These are phyloP conservation scores for Papilio polyxenes DNA, from an alignment of 1,140 invertebrate genomes.

Conservation along the genomic window DNA sequence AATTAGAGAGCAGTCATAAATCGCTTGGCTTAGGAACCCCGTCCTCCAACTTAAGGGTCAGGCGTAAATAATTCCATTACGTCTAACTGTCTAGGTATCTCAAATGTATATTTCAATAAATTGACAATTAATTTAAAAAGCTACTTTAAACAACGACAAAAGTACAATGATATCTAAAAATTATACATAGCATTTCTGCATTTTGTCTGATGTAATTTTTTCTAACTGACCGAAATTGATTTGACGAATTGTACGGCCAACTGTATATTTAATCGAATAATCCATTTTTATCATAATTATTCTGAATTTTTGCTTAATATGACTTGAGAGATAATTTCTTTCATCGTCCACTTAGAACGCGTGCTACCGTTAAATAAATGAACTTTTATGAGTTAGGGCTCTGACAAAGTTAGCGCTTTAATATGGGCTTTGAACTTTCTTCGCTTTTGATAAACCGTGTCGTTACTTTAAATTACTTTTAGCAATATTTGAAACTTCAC, in stretches of 20 bases:
- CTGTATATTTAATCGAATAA: too few species aligned
- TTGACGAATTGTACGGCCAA: too few species aligned
- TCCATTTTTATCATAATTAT: conserved; percentile 16
- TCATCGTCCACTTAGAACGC: conserved; percentile 57
- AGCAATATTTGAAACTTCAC: conserved; percentile 71
- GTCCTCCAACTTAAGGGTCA: conserved; percentile 26
- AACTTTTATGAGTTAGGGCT: conserved; percentile 77
- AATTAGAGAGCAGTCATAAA: conserved; percentile 35
- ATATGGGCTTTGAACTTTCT: conserved; percentile 73
- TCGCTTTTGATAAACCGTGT: conserved; percentile 70
- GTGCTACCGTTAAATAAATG: conserved; percentile 78
- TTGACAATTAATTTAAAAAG: neutral
- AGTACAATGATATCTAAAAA: neutral
- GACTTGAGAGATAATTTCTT: conserved; percentile 56
- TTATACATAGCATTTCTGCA: too few species aligned
- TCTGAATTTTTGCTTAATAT: conserved; percentile 40
- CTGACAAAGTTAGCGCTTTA: conserved; percentile 65
- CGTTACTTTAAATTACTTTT: conserved; percentile 79
- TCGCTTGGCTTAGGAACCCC: conserved; percentile 28
- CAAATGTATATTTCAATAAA: conserved; percentile 24
- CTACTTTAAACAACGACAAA: neutral
- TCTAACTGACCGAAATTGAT: too few species aligned
- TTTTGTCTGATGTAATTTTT: too few species aligned
- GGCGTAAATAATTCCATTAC: conserved; percentile 31
- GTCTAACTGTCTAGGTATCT: conserved; percentile 27